Percentiles rank a stretch among this genome's conserved stretches.
Conservation (phyloP, 1,140 invertebrate species). For the Meteorus sp. region DNA sequence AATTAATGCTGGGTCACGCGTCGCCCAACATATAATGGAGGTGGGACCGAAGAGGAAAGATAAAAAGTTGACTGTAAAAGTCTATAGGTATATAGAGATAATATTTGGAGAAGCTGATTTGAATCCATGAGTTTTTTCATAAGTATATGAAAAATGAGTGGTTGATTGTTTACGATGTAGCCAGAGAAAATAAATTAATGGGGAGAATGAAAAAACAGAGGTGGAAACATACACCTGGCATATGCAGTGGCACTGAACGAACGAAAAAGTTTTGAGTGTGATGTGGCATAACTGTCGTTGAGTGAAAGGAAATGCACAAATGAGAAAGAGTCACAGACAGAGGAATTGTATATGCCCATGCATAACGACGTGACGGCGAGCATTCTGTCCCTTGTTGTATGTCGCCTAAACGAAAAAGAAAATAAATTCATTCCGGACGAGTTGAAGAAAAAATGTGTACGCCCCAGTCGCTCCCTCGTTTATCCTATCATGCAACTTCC, state of each 20-base stretch:
- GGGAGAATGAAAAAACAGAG: conserved; percentile 14
- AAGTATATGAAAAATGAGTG: conserved; percentile 19
- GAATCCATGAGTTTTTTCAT: conserved; percentile 18
- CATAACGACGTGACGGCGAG: too few relatives aligned
- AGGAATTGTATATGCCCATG: too few relatives aligned
- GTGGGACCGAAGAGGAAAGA: conserved; percentile 14
- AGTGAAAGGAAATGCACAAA: not conserved
- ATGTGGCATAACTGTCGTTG: conserved; percentile 16
- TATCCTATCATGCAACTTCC: conserved; percentile 28
- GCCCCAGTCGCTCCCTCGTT: conserved; percentile 27
- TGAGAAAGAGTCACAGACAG: conserved; percentile 2
- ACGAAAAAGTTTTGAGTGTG: conserved; percentile 15
- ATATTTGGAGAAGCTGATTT: conserved; percentile 36
- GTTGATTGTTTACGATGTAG: not conserved
- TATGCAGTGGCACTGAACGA: not conserved
- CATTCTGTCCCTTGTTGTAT: conserved; percentile 23
- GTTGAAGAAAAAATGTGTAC: conserved; percentile 28
- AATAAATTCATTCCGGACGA: conserved; percentile 30
- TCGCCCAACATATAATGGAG: conserved; percentile 4
- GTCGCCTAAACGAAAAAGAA: conserved; percentile 16
- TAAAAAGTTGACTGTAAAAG: conserved; percentile 22
- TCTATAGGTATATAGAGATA: conserved; percentile 20
- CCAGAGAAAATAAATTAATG: not conserved
- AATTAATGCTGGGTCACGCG: conserved; percentile 36
- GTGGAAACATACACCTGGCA: conserved; percentile 1